Base-by-base conservation (phyloP, 2,888 invertebrate species). In the Isotomurus palustris region DNA sequence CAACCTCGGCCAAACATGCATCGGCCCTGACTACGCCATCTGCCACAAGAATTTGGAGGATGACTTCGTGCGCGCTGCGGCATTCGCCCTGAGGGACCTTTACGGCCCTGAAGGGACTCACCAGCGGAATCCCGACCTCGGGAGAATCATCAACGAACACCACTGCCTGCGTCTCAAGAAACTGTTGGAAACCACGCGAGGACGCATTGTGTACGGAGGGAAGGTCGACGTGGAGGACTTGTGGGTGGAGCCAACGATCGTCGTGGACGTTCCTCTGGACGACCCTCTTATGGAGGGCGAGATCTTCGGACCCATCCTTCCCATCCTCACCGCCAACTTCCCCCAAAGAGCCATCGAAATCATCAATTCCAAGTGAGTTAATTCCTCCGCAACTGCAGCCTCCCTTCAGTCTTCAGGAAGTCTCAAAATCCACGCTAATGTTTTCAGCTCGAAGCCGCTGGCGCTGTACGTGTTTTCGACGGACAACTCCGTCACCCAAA, bases 271-370 rank as follows among this genome's bases (percentile, higher is more conserved):
- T 0, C 27, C 44, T 4, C 38, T 22, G 2, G 51, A 62, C 27
- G 68, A 67, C 24, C 3, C 58, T n/a, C 17, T 66, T 51, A 81
- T 82, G 81, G 36, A 66, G 38, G 79, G 95, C 70, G 97, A 97
- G 82, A 93, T 97, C 71, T 99, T 97, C 76, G 97, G 97, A 0
- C 97, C 97, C 3, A 83, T 99, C 71, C 80, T 99, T 66, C 97
- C 97, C 0, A 87, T 99, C 60, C 76, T 94, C 10, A 86, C 84
- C 53, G 83, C 96, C 3, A 83, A 84, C 56, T 86, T 86, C 75
- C 85, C 88, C n/a, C 87, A 86, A 62, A 94, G 95, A 75, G 96
- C 96, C 0, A 89, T 97, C 52, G 82, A 86, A 69, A 90, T 89
- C 73, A 91, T 96, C 28, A 38, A 32, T 35, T 36, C 27, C 14